Base-by-base conservation (phyloP, 2,888 invertebrate species). In the Masnerella sp. region DNA sequence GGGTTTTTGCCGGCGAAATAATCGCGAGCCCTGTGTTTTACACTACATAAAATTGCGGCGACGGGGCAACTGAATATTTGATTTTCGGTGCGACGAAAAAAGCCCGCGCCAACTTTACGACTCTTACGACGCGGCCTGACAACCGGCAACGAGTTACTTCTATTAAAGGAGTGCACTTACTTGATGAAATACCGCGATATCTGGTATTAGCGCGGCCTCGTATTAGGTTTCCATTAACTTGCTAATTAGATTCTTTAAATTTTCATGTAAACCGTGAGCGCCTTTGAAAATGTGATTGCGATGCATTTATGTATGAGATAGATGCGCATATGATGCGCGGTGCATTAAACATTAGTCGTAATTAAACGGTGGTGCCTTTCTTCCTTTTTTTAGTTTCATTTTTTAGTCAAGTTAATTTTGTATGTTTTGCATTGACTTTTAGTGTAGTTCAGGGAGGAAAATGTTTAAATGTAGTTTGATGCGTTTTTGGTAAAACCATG, bases 161-260 rank as follows among this genome's bases (percentile, higher is more conserved):
- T 61, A 40, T 61, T 40, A 40, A 14, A 30, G 8, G 25, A 40
- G 40, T 36, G 51, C 51, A 49, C 61, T 61, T 34, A 22, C 20
- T 32, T 59, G 45, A 47, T 47, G 59, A 59, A 59, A 59, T 18
- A 36, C 47, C 9, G 12, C 28, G 32, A 36, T 59, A 47, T 32
- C 32, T 59, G 9, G 36, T 28, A 36, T 38, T 47, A 36, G 45
- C 12, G 45, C 9, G 15, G 22, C 15, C 2, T 7, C 7, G 22
- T n/a, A n/a, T 43, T 25, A n/a, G 8, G n/a, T 1, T 34, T 59
- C 12, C 20, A 49, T 61, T 61, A 49, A 40, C 12, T 49, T 40
- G 40, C 38, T 61, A 61, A 61, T 49, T 49, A 49, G 49, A 59
- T 38, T 47, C 36, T 36, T 59, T 36, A 47, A 45, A 38, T 18